Percentiles rank a stretch among this genome's conserved stretches.
Conservation (phyloP, 1,140 invertebrate genomes). For the Drosophila punjabiensis region DNA sequence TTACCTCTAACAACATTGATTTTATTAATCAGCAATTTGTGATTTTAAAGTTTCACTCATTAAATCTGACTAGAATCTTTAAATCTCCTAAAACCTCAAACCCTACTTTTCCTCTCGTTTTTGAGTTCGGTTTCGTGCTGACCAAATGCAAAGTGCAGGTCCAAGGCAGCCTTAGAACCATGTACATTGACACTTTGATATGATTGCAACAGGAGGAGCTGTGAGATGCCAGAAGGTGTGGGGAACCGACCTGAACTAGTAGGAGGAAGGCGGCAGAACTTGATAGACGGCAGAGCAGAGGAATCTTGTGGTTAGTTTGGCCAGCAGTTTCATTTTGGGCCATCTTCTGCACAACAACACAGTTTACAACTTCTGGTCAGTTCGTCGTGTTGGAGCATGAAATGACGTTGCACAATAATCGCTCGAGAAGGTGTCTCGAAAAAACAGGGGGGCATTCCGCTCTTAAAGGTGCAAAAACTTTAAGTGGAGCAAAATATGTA, state of each 20-base stretch:
- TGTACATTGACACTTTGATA: conserved; percentile 76
- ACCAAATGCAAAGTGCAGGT: conserved; percentile 29
- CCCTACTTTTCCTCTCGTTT: not conserved
- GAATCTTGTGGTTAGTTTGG: conserved; percentile 36
- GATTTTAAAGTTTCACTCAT: not conserved
- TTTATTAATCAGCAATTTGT: not conserved
- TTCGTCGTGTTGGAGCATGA: conserved; percentile 45
- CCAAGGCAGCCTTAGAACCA: conserved; percentile 18
- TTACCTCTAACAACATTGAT: not conserved
- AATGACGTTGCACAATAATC: conserved; percentile 69
- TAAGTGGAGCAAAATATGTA: conserved; percentile 61
- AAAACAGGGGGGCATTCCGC: not conserved
- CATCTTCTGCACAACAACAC: conserved; percentile 31
- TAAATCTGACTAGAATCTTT: not conserved
- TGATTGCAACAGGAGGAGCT: conserved; percentile 47
- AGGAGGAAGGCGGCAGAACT: not conserved
- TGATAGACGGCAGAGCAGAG: conserved; percentile 15
- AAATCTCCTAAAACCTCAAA: not conserved
- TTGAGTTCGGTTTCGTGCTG: conserved; percentile 2
- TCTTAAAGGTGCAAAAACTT: conserved; percentile 63
- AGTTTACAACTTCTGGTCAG: conserved; percentile 66
- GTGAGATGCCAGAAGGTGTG: conserved; percentile 1
- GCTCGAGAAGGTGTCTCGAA: conserved; percentile 13
- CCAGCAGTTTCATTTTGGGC: conserved; percentile 31
- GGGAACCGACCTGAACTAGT: too few species aligned